Evolutionary conservation across 2,797 vertebrate species (phyloP).

Genomic region (Morus bassanus): DNA sequence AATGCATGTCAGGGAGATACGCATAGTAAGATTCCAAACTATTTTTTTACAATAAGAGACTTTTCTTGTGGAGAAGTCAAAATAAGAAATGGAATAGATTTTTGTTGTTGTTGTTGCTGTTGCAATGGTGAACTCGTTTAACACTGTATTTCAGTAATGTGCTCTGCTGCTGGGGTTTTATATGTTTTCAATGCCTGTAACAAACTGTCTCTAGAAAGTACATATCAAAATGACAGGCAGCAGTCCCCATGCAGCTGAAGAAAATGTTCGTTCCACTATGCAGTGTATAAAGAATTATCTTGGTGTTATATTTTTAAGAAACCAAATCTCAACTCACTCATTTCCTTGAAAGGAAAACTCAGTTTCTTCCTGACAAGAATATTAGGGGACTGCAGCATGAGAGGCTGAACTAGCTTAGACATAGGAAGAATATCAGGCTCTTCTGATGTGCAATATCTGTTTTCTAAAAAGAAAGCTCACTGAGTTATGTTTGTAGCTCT

Average conservation of each 20-base stretch:
- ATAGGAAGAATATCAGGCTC: not conserved
- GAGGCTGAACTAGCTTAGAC: not conserved
- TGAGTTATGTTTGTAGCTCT: not conserved
- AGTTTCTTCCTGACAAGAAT: not conserved
- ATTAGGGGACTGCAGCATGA: not conserved
- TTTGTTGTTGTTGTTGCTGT: not conserved
- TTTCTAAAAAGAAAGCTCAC: not conserved
- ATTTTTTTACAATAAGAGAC: not conserved
- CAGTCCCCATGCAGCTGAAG: not conserved
- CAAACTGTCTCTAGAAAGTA: conserved; percentile 27
- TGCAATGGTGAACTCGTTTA: conserved; percentile 1
- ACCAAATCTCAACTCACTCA: not conserved
- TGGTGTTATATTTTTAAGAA: not conserved
- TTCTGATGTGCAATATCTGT: not conserved
- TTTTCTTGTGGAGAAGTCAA: not conserved
- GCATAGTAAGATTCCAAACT: conserved; percentile 16
- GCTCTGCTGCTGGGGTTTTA: not conserved
- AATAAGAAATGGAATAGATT: not conserved
- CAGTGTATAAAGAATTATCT: not conserved
- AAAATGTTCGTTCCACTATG: not conserved
- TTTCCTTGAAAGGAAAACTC: not conserved
- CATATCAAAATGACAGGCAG: not conserved
- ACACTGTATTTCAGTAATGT: not conserved
- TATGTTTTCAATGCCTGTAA: not conserved
- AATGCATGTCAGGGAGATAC: not conserved